Base-by-base conservation (phyloP, 2,113 vertebrate genomes). In the Tragulus kanchil region DNA sequence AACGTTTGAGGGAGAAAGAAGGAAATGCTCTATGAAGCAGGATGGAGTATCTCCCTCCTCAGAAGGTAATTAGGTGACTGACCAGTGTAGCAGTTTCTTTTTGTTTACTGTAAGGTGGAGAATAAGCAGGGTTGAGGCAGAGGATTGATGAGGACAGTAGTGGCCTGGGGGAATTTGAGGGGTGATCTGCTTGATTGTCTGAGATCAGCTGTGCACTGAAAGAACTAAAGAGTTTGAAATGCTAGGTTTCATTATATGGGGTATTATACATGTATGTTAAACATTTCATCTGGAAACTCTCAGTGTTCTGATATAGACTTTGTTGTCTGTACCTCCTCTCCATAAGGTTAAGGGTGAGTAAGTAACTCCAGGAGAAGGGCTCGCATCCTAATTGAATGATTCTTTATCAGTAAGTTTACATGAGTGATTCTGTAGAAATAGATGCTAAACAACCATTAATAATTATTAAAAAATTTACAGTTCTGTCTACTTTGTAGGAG, bases 341-440 rank as follows among this genome's bases (percentile, higher is more conserved):
- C 9, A 79, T 65, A 62, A 78, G 62, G 78, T 83, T 59, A 42
- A 85, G 19, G 45, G 13, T 78, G 9, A 79, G 79, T 62, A 54
- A 89, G n/a, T 31, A 93, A 69, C 25, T 93, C 42, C 3, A 95
- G 28, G 21, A 82, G 65, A 94, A 90, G 61, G 25, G 10, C 65
- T 1, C 14, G 5, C 62, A 75, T 69, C 45, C 90, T 85, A 82
- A 73, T 14, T 89, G 56, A 67, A n/a, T 17, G 5, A 79, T 93
- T 97, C 26, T 93, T 78, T 90, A 77, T 36, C 84, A 81, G 78
- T 52, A 78, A 21, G 86, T 45, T 92, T 69, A 83, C 91, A 69
- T 54, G 62, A 69, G 36, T 90, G 45, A 83, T 84, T 92, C 42
- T 71, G 85, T 69, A 67, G 42, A 83, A 52, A 69, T 25, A n/a